Evolutionary conservation across 92 coral and sea anemone species (phyloP).

Genomic region (Porites lobata): DNA sequence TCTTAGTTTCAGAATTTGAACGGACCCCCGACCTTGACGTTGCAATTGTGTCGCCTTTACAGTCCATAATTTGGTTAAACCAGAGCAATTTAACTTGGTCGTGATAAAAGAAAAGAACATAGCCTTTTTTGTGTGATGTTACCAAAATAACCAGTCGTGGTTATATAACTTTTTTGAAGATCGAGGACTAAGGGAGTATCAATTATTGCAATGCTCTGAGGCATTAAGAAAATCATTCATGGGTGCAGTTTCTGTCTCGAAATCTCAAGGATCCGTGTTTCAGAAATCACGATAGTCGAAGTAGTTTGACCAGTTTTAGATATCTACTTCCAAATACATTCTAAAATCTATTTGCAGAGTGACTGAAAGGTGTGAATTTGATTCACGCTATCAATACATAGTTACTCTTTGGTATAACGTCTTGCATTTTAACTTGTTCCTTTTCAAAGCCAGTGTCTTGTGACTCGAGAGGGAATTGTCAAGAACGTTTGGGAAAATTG

Average conservation of each 20-base stretch:
- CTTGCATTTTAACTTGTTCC: not conserved
- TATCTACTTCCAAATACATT: slow-evolving; percentile 16
- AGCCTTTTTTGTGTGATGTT: not conserved
- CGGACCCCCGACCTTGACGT: slow-evolving; percentile 2
- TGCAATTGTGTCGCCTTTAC: slow-evolving; percentile 2
- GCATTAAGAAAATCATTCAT: slow-evolving; percentile 17
- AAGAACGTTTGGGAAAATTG: not conserved
- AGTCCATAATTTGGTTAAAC: not conserved
- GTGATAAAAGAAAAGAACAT: not conserved
- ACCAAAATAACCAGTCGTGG: too few species aligned
- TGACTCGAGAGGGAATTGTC: not conserved
- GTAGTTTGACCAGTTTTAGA: not conserved
- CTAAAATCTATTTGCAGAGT: not conserved
- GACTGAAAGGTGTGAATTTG: not conserved
- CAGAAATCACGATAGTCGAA: not conserved
- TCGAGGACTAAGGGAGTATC: not conserved
- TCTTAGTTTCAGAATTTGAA: not conserved
- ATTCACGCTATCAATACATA: not conserved
- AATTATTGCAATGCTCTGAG: slow-evolving; percentile 3
- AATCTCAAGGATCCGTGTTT: not conserved
- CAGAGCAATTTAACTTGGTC: not conserved
- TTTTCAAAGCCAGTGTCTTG: not conserved
- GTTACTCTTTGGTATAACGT: not conserved
- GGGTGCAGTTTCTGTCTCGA: slow-evolving; percentile 5
- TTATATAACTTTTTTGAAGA: not conserved